phyloP scores from a whole-genome alignment of 1,140 invertebrate genomes.

The Chironomus tepperi region DNA sequence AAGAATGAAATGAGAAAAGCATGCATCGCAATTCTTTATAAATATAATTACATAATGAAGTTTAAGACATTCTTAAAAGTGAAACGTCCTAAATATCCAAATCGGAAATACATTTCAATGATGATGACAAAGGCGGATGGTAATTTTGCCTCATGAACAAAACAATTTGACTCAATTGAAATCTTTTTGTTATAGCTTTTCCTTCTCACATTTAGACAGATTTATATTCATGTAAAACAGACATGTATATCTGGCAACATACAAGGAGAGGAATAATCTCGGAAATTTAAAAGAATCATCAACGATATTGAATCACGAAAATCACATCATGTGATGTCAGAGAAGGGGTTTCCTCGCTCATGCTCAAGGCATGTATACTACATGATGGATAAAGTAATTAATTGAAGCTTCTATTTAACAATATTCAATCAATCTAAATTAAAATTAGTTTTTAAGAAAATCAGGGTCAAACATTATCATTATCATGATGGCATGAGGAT shows the following conservation, averaged over 20 bases:
- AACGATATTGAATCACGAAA: no score
- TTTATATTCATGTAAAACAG: not conserved
- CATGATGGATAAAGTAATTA: not conserved
- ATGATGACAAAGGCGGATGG: not conserved
- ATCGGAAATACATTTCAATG: slow-evolving; percentile 7
- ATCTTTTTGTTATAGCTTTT: slow-evolving; percentile 3
- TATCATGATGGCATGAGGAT: not conserved
- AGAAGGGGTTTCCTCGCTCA: no score
- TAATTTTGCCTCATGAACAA: not conserved
- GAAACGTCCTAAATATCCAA: no score
- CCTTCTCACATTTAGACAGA: not conserved
- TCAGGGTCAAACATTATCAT: not conserved
- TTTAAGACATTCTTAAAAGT: no score
- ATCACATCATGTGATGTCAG: no score
- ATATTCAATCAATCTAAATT: not conserved
- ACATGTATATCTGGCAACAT: not conserved
- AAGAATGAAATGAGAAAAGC: no score
- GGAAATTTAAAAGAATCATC: not conserved
- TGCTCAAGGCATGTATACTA: no score
- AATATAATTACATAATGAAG: no score
- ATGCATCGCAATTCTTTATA: no score
- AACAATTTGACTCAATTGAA: slow-evolving; percentile 9
- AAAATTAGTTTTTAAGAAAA: not conserved
- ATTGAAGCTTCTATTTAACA: not conserved
- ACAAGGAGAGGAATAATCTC: not conserved